phyloP scores from a whole-genome alignment of 2,113 vertebrate genomes.

The Thalassarche chlororhynchos region DNA sequence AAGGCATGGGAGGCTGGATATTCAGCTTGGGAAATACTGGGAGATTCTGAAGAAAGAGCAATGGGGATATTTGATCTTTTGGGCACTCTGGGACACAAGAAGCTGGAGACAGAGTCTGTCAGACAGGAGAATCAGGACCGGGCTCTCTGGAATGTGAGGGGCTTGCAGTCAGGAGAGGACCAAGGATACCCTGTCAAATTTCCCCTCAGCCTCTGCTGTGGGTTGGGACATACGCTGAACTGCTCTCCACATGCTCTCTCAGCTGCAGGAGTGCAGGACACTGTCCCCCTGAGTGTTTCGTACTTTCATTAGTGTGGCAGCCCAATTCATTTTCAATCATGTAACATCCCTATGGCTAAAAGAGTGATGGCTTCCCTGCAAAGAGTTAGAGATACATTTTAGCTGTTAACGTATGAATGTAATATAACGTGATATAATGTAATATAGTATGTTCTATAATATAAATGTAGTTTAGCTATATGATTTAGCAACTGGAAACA shows the following conservation, averaged over 20 bases:
- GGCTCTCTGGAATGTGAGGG: not conserved
- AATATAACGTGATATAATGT: not conserved
- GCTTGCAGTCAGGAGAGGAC: not conserved
- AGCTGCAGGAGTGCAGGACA: not conserved
- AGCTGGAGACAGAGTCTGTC: not conserved
- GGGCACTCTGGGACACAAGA: not conserved
- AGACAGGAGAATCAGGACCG: fast-evolving
- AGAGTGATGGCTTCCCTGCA: not conserved
- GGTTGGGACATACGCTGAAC: not conserved
- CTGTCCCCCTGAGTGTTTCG: fast-evolving
- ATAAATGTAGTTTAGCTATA: not conserved
- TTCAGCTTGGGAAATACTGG: not conserved
- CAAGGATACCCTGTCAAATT: not conserved
- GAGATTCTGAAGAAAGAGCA: not conserved
- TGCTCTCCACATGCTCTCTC: not conserved
- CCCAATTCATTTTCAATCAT: not conserved
- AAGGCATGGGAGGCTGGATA: not conserved
- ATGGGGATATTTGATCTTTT: not conserved
- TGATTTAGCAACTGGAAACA: not conserved
- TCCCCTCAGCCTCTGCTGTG: not conserved
- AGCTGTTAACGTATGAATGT: not conserved
- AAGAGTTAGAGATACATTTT: not conserved
- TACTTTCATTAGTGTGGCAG: not conserved
- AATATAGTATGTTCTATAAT: not conserved
- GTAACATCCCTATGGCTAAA: not conserved